A percentile compares a stretch with the other conserved stretches of the same genome.
Conservation (phyloP, 2,113 vertebrate genomes). For the Melierax canorus region DNA sequence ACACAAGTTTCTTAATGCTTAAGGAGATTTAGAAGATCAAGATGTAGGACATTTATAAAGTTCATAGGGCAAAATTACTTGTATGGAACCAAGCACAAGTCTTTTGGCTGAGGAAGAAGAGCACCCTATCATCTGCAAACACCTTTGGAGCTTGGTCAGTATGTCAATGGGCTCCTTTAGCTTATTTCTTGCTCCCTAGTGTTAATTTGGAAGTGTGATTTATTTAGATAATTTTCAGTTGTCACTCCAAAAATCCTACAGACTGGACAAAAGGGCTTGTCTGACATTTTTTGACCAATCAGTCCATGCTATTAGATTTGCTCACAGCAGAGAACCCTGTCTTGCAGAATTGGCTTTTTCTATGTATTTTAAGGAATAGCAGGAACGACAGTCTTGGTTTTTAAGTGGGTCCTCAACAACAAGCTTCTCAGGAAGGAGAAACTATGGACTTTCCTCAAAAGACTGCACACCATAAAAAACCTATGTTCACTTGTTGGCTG, state of each 20-base stretch:
- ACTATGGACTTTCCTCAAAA: neutral
- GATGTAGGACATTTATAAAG: neutral
- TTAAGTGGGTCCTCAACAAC: neutral
- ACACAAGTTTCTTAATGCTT: neutral
- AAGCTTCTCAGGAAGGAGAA: neutral
- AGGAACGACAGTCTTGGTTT: neutral
- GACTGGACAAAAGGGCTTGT: neutral
- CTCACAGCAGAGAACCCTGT: neutral
- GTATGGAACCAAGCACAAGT: neutral
- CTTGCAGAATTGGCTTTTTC: neutral
- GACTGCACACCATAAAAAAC: neutral
- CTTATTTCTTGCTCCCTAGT: neutral
- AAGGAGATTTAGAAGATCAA: neutral
- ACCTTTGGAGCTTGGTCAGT: neutral
- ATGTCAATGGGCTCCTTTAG: neutral
- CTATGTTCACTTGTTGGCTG: neutral
- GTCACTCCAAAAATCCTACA: neutral
- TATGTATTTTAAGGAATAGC: neutral
- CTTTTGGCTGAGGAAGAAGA: neutral
- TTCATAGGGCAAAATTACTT: neutral
- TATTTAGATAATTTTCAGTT: neutral
- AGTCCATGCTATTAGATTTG: neutral
- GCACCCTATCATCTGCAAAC: neutral
- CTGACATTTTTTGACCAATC: neutral
- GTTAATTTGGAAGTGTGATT: neutral